Conservation (phyloP, 35 echinoderm and acorn worm species). For the Ophiothrix spiculata region DNA sequence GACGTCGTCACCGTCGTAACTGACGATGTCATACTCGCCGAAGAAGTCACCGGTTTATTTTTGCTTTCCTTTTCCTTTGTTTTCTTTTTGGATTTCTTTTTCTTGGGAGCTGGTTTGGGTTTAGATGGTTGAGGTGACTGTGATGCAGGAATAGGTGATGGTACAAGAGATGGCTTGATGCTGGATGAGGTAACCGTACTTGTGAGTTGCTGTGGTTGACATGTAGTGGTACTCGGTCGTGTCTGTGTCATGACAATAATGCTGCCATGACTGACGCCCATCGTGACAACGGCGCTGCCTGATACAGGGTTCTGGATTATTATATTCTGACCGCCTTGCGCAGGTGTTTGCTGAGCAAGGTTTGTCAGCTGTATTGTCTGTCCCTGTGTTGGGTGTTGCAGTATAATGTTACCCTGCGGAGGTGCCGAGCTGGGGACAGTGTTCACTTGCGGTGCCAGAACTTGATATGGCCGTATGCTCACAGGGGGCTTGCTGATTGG, state of each 20-base stretch:
- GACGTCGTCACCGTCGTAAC: neutral
- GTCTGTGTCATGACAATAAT: constrained; percentile 84
- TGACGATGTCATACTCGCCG: neutral
- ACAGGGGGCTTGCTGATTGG: constrained; percentile 5
- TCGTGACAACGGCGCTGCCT: constrained; percentile 56
- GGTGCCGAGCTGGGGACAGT: neutral
- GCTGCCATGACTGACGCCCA: constrained; percentile 73
- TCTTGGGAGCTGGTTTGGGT: constrained; percentile 9
- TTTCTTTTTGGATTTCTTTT: constrained; percentile 10
- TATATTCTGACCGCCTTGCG: constrained; percentile 24
- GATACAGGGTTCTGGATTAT: constrained; percentile 40
- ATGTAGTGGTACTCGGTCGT: neutral
- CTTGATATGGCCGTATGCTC: constrained; percentile 16
- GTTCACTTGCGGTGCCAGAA: neutral
- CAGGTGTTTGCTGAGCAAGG: neutral
- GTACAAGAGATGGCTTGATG: neutral
- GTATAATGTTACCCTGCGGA: constrained; percentile 20
- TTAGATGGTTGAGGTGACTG: constrained; percentile 12
- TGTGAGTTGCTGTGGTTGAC: constrained; percentile 24
- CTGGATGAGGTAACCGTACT: neutral
- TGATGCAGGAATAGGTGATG: neutral
- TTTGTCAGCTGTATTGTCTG: constrained; percentile 8
- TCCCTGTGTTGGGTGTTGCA: neutral
- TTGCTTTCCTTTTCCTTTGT: neutral
- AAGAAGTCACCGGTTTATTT: neutral